A percentile compares a stretch with the other conserved stretches of the same genome.
Evolutionary conservation across 2,888 invertebrate genomes (phyloP).

Genomic region (Diaphora mendica): DNA sequence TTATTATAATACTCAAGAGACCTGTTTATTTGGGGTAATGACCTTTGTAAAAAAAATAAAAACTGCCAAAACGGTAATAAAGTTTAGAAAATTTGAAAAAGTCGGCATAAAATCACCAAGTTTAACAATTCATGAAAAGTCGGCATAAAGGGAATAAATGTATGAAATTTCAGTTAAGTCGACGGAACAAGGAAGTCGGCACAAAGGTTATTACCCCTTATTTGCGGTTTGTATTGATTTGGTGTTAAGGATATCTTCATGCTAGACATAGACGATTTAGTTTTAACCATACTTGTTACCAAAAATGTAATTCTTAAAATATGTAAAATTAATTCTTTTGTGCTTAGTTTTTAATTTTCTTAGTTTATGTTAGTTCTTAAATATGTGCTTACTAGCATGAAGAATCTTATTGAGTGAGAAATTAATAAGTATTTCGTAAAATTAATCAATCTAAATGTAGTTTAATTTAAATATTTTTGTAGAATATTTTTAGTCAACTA

Average conservation of each 20-base stretch:
- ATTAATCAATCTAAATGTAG: constrained; percentile 19
- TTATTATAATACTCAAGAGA: constrained; percentile 15
- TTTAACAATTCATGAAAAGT: too few relatives aligned
- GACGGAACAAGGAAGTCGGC: too few relatives aligned
- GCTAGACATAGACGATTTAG: constrained; percentile 19
- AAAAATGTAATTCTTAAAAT: neutral
- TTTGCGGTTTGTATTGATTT: constrained; percentile 30
- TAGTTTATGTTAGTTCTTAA: neutral
- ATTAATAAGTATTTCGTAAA: constrained; percentile 24
- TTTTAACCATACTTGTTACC: neutral
- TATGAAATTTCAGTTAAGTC: too few relatives aligned
- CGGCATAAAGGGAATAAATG: too few relatives aligned
- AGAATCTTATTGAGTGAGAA: constrained; percentile 41
- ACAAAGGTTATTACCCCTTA: too few relatives aligned
- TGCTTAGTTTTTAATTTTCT: constrained; percentile 1
- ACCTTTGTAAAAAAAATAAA: too few relatives aligned
- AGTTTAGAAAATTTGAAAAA: too few relatives aligned
- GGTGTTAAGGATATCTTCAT: constrained; percentile 34
- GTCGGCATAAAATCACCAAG: too few relatives aligned
- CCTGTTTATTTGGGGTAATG: constrained; percentile 10
- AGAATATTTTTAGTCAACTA: constrained; percentile 33
- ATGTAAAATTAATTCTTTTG: neutral
- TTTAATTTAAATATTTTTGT: constrained; percentile 35
- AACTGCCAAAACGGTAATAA: too few relatives aligned
- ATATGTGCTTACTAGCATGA: constrained; percentile 26